A percentile compares a stretch with the other conserved stretches of the same genome.
Evolutionary conservation across 2,888 invertebrate species (phyloP).

Genomic region (Caenorhabditis drosophilae): DNA sequence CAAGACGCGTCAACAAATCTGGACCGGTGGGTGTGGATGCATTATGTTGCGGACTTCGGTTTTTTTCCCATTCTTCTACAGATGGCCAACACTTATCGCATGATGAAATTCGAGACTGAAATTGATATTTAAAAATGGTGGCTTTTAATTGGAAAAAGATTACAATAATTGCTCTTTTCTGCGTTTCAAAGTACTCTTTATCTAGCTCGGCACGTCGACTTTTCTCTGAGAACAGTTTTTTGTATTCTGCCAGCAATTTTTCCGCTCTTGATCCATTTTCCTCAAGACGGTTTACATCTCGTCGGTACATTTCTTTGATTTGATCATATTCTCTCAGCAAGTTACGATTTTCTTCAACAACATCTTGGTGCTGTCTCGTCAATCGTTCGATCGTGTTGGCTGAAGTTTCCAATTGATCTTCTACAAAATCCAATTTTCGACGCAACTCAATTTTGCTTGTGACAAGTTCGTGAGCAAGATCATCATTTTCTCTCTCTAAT

Average conservation of each 20-base stretch:
- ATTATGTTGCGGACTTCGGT: slow-evolving; percentile 35
- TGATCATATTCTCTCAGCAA: slow-evolving; percentile 76
- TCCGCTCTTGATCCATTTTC: slow-evolving; percentile 68
- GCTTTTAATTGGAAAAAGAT: slow-evolving; percentile 16
- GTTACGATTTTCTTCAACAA: slow-evolving; percentile 77
- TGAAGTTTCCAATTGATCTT: slow-evolving; percentile 47
- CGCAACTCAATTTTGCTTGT: slow-evolving; percentile 74
- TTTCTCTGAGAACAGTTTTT: slow-evolving; percentile 56
- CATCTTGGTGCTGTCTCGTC: slow-evolving; percentile 74
- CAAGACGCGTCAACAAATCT: slow-evolving; percentile 49
- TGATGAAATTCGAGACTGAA: slow-evolving; percentile 42
- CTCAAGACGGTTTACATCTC: slow-evolving; percentile 75
- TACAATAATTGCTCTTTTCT: slow-evolving; percentile 58
- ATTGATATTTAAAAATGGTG: background rate
- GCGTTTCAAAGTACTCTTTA: slow-evolving; percentile 49
- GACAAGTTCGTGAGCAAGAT: slow-evolving; percentile 74
- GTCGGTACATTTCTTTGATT: slow-evolving; percentile 78
- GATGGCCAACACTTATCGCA: slow-evolving; percentile 51
- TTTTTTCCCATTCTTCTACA: slow-evolving; percentile 51
- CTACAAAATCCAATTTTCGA: slow-evolving; percentile 72
- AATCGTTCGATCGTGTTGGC: slow-evolving; percentile 61
- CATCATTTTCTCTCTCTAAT: slow-evolving; percentile 75
- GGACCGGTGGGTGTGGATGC: slow-evolving; percentile 19
- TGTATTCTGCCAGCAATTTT: slow-evolving; percentile 57
- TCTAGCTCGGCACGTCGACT: slow-evolving; percentile 55